Conservation (phyloP, 2,113 vertebrate genomes). For the Psittacus erithacus region DNA sequence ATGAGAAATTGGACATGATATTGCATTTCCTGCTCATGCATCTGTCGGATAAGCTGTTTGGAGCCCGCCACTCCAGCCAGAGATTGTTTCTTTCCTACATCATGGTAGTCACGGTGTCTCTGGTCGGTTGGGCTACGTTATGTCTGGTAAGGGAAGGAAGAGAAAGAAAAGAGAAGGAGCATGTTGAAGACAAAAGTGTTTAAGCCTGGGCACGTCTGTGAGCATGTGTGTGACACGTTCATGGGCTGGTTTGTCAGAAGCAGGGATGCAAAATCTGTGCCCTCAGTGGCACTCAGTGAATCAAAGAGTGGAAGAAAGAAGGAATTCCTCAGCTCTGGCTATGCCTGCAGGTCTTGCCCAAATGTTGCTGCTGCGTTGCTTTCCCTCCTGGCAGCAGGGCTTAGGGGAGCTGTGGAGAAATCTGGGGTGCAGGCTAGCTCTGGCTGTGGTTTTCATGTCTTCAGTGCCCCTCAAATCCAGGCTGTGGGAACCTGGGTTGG, state of each 20-base stretch:
- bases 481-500: fast-evolving
- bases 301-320: conserved; percentile 30
- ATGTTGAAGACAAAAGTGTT: background rate
- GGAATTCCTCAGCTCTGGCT: conserved; percentile 5
- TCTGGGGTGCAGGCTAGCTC: background rate
- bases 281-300: background rate
- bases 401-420: background rate
- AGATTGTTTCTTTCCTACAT: conserved; percentile 45
- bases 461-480: background rate
- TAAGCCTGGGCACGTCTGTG: background rate
- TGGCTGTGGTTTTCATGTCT: fast-evolving
- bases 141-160: background rate
- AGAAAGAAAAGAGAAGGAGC: background rate
- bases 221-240: conserved; percentile 44
- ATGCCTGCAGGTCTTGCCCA: background rate
- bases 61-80: background rate
- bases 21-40: conserved; percentile 58
- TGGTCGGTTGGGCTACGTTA: background rate
- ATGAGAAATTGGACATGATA: conserved; percentile 58
- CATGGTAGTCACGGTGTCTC: background rate
- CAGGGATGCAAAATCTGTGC: conserved; percentile 1
- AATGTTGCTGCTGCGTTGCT: background rate
- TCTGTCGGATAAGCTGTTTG: conserved; percentile 34
- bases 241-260: background rate
- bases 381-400: fast-evolving